Base-by-base conservation (phyloP, 2,113 vertebrate genomes). In the Climacteris rufus region DNA sequence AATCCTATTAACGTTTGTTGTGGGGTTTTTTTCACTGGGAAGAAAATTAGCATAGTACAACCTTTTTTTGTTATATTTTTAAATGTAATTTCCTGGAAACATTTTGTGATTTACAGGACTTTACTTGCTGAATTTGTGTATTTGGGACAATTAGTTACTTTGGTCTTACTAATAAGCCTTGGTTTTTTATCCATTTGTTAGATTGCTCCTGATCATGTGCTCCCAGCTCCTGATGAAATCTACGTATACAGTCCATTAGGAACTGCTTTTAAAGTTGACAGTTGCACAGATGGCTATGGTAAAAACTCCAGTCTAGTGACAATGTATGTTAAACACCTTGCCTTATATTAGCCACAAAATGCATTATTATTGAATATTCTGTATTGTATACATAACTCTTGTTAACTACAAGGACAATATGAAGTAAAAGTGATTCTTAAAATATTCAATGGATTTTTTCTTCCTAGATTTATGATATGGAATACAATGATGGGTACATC, bases 401-500 rank as follows among this genome's bases (percentile, higher is more conserved):
- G 15, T 75, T 84, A 70, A 49, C 42, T 87, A 61, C 90, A 52
- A 86, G 39, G 28, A 63, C n/a, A 69, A 3, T 65, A 56, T 83
- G 30, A 84, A 59, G 10, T 83, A 37, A 61, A 16, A 71, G 12
- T 49, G 35, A 47, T 89, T 89, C 42, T 90, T 93, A 71, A 88
- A 71, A n/a, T 61, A 70, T 13, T 94, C 50, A 75, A 39, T 45
- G 66, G 3, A 30, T 94, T 83, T 87, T 85, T 85, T 78, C 65
- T 77, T 95, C 93, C 57, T 96, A 99, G 99, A 96, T 99, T 99
- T 97, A 99, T 99, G 65, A 99, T 99, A 94, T 99, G 99, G 99
- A 99, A 99, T 97, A 99, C 99, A n/a, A 99, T 99, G 99, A 99
- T 99, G 99, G 99, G 99, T 37, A 99, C 99, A 15, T 99, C 99